Conservation (phyloP, 2,888 invertebrate species). For the Eledone cirrhosa region DNA sequence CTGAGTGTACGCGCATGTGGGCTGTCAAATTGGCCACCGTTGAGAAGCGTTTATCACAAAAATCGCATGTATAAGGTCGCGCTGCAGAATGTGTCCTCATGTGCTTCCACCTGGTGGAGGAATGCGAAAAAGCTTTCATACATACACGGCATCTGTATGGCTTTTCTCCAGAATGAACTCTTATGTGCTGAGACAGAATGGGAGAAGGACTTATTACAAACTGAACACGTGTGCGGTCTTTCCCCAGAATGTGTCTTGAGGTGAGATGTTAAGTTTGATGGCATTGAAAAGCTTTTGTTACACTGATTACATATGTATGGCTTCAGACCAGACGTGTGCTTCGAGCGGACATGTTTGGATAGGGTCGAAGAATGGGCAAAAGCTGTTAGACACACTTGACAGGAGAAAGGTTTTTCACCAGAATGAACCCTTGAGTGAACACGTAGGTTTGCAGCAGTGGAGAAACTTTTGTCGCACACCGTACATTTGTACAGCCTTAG, state of each 20-base stretch:
- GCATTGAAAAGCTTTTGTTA: not conserved
- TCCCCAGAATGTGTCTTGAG: slow-evolving; percentile 22
- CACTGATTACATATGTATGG: slow-evolving; percentile 9
- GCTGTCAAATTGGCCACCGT: slow-evolving; percentile 9
- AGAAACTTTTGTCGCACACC: slow-evolving; percentile 9
- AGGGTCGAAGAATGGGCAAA: slow-evolving; percentile 21
- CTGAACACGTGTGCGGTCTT: not conserved
- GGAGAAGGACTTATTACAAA: slow-evolving; percentile 8
- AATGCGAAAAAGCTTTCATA: not conserved
- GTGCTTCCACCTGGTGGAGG: slow-evolving; percentile 4
- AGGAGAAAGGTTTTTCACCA: slow-evolving; percentile 12
- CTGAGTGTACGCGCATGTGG: slow-evolving; percentile 8
- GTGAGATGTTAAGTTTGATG: slow-evolving; percentile 18
- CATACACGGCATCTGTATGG: slow-evolving; percentile 8
- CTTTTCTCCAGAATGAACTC: slow-evolving; percentile 20
- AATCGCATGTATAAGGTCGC: slow-evolving; percentile 18
- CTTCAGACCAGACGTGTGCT: slow-evolving; percentile 3
- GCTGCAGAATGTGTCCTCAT: slow-evolving; percentile 1
- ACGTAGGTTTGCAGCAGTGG: not conserved
- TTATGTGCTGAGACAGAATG: slow-evolving; percentile 9
- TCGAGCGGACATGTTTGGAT: slow-evolving; percentile 13
- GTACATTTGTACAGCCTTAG: slow-evolving; percentile 7
- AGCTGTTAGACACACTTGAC: slow-evolving; percentile 4
- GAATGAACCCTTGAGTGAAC: slow-evolving; percentile 12
- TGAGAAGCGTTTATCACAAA: slow-evolving; percentile 12